Evolutionary conservation across 2,888 invertebrate genomes (phyloP).

Genomic region (Deladenus siricidicola): DNA sequence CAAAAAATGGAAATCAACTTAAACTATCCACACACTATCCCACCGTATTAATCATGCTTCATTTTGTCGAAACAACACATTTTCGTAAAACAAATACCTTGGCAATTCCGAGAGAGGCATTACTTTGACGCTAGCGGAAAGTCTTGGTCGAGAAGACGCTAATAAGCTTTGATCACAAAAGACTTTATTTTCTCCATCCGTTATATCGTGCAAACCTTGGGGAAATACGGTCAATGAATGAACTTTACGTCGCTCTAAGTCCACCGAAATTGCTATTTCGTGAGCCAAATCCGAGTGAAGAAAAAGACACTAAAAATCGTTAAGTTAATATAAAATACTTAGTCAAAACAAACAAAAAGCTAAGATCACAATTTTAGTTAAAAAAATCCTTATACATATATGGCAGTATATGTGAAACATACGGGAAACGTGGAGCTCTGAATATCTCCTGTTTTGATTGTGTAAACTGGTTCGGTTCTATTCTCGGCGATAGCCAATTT

Average conservation of each 20-base stretch:
- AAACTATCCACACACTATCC: too few species aligned
- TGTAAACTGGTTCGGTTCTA: neutral
- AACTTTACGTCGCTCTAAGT: constrained; percentile 31
- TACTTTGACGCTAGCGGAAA: constrained; percentile 21
- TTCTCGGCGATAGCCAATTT: neutral
- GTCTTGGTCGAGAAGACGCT: neutral
- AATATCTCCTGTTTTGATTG: constrained; percentile 11
- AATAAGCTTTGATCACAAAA: neutral
- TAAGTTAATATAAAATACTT: too few species aligned
- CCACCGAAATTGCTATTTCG: constrained; percentile 39
- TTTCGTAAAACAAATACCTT: too few species aligned
- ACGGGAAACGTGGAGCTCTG: constrained; percentile 8
- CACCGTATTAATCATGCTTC: too few species aligned
- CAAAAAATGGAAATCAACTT: too few species aligned
- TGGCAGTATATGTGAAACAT: too few species aligned
- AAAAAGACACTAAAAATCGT: constrained; percentile 41
- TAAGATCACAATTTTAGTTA: too few species aligned
- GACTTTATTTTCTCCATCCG: neutral
- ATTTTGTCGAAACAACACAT: too few species aligned
- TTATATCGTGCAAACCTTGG: constrained; percentile 25
- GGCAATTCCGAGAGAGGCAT: constrained; percentile 22
- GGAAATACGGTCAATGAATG: constrained; percentile 46
- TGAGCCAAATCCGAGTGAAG: constrained; percentile 40
- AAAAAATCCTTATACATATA: too few species aligned
- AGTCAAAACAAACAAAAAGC: too few species aligned